Conservation (phyloP, 2,113 vertebrate species). For the Phoenicopterus ruber region DNA sequence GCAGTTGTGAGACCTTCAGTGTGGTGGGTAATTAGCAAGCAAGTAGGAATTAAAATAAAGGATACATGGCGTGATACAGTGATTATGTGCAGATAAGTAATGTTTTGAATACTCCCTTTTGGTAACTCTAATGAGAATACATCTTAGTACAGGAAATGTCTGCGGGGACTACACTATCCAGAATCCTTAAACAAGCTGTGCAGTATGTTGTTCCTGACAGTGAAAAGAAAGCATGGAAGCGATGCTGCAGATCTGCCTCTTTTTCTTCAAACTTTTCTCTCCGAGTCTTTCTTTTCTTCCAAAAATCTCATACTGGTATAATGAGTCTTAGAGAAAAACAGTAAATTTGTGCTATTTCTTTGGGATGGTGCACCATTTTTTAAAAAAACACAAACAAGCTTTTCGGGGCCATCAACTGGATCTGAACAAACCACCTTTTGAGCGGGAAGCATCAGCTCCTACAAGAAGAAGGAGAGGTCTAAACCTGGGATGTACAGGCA, state of each 20-base stretch:
- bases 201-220: background rate
- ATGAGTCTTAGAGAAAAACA: background rate
- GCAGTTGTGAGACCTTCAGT: constrained; percentile 62
- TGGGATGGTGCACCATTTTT: background rate
- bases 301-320: background rate
- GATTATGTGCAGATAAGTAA: constrained; percentile 61
- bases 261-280: background rate
- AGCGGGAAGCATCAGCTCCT: background rate
- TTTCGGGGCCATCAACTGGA: background rate
- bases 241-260: background rate
- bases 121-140: constrained; percentile 42
- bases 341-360: background rate
- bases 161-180: constrained; percentile 28
- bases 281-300: background rate
- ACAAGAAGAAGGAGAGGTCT: background rate
- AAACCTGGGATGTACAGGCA: background rate
- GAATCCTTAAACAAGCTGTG: constrained; percentile 42
- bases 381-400: background rate
- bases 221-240: background rate
- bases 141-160: constrained; percentile 35
- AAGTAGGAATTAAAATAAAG: constrained; percentile 54
- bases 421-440: background rate
- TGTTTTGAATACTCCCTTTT: constrained; percentile 50
- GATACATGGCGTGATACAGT: constrained; percentile 37
- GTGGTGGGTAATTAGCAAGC: constrained; percentile 64